Conservation (phyloP, 2,888 invertebrate genomes). For the Pandemis heparana region DNA sequence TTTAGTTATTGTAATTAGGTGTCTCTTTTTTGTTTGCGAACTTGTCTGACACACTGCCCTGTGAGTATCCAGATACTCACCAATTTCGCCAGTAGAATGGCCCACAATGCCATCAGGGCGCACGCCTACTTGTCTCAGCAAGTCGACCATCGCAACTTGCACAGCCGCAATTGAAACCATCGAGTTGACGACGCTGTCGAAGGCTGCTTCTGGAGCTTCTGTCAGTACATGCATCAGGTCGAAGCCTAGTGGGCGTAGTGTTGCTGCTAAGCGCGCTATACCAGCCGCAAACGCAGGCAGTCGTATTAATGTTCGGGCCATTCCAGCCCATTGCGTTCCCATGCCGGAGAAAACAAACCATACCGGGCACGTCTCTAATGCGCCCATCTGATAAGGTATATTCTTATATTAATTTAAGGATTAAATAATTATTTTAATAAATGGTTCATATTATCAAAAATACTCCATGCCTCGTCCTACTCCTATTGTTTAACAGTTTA, state of each 20-base stretch:
- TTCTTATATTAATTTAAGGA: not conserved
- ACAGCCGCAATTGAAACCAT: slow-evolving; percentile 98
- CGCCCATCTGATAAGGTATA: slow-evolving; percentile 36
- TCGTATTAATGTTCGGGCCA: slow-evolving; percentile 95
- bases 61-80: too few relatives aligned
- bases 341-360: slow-evolving; percentile 99
- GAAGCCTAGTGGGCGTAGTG: slow-evolving; percentile 91
- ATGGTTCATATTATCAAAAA: too few relatives aligned
- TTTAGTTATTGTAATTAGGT: too few relatives aligned
- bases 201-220: slow-evolving; percentile 90
- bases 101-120: slow-evolving; percentile 97
- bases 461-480: too few relatives aligned
- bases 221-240: slow-evolving; percentile 93
- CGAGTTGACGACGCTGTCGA: slow-evolving; percentile 94
- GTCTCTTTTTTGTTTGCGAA: too few relatives aligned
- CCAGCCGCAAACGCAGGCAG: slow-evolving; percentile 93
- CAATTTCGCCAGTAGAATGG: slow-evolving; percentile 97
- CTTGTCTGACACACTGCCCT: too few relatives aligned
- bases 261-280: slow-evolving; percentile 90
- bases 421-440: too few relatives aligned
- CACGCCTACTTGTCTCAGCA: slow-evolving; percentile 91
- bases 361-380: slow-evolving; percentile 90
- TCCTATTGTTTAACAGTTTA: too few relatives aligned
- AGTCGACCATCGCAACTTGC: slow-evolving; percentile 97
- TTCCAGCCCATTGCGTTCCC: slow-evolving; percentile 99